These are phyloP conservation scores for Takifugu flavidus DNA, from an alignment of 2,113 vertebrate genomes.

Conservation along the genomic window DNA sequence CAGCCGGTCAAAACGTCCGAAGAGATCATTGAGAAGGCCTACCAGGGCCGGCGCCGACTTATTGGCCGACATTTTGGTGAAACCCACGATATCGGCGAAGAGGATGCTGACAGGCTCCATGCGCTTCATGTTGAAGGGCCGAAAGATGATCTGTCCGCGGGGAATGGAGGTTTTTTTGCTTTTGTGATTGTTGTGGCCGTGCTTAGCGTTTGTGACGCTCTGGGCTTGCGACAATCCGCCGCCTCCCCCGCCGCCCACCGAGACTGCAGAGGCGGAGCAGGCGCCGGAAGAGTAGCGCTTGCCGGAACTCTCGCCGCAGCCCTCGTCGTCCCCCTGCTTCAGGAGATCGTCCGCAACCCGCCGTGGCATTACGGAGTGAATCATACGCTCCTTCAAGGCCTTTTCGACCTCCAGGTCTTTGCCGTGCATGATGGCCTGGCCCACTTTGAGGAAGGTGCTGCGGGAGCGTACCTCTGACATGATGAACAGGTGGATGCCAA, in stretches of 20 bases:
- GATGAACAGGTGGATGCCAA: slow-evolving; percentile 93
- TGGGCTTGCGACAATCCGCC: slow-evolving; percentile 40
- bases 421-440: slow-evolving; percentile 97
- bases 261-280: slow-evolving; percentile 74
- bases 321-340: slow-evolving; percentile 96
- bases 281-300: slow-evolving; percentile 87
- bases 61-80: slow-evolving; percentile 98
- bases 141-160: slow-evolving; percentile 89
- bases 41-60: slow-evolving; percentile 94
- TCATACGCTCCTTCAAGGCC: slow-evolving; percentile 97
- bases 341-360: slow-evolving; percentile 93
- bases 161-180: slow-evolving; percentile 97
- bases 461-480: slow-evolving; percentile 96
- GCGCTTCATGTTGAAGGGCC: slow-evolving; percentile 98
- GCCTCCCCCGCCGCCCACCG: slow-evolving; percentile 46
- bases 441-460: slow-evolving; percentile 97
- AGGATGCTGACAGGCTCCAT: slow-evolving; percentile 97
- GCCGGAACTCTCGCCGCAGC: slow-evolving; percentile 81
- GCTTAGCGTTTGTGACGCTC: slow-evolving; percentile 79
- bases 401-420: slow-evolving; percentile 98
- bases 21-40: slow-evolving; percentile 94
- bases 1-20: slow-evolving; percentile 92
- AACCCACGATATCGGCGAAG: slow-evolving; percentile 97
- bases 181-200: slow-evolving; percentile 72
- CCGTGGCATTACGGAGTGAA: slow-evolving; percentile 97